Evolutionary conservation across 2,797 vertebrate genomes (phyloP).

Genomic region (Sebastes matsubarae): DNA sequence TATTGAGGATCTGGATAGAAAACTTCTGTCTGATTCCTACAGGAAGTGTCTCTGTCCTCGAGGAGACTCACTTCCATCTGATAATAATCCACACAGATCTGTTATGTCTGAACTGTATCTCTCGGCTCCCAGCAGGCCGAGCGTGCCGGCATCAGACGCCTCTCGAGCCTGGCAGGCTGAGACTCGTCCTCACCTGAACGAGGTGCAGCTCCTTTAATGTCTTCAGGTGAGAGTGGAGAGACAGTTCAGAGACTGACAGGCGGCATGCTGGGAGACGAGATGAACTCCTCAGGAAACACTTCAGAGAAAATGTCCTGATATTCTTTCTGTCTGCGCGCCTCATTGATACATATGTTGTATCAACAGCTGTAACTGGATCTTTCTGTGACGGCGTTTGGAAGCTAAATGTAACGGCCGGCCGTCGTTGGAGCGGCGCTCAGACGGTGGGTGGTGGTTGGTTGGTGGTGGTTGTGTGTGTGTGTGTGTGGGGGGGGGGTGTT

Average conservation of each 20-base stretch:
- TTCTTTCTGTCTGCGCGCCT: neutral
- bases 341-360: neutral
- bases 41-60: too few relatives aligned
- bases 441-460: neutral
- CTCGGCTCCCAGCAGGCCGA: neutral
- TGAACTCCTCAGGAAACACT: neutral
- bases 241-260: neutral
- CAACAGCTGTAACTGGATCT: conserved; percentile 16
- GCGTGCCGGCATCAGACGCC: neutral
- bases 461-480: neutral
- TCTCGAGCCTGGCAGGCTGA: neutral
- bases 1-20: too few relatives aligned
- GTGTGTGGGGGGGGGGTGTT: neutral
- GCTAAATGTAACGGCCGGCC: conserved; percentile 16
- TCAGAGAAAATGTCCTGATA: neutral
- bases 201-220: neutral
- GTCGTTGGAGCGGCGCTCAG: neutral
- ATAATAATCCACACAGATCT: neutral
- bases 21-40: too few relatives aligned
- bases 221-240: neutral
- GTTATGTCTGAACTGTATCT: neutral
- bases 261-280: neutral
- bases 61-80: neutral
- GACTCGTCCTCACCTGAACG: conserved; percentile 17
- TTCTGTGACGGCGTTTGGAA: neutral